Conservation (phyloP, 2,888 invertebrate species). For the Metalampra italica region DNA sequence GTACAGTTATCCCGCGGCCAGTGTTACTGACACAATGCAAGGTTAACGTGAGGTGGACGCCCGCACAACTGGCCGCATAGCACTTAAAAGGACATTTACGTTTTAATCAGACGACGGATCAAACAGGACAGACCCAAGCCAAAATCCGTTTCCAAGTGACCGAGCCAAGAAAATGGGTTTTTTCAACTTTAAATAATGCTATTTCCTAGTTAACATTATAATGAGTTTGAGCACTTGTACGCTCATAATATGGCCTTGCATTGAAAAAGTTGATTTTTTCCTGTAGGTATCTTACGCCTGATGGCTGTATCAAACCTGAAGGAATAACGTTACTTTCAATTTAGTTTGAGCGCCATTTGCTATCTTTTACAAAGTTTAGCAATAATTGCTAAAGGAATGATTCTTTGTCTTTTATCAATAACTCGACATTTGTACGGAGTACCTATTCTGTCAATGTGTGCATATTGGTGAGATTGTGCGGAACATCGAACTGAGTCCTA, state of each 20-base stretch:
- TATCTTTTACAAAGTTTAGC: not conserved
- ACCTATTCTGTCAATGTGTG: conserved; percentile 41
- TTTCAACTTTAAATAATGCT: conserved; percentile 21
- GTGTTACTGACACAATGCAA: conserved; percentile 73
- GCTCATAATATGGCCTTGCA: conserved; percentile 33
- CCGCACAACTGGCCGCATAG: conserved; percentile 48
- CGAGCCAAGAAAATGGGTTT: conserved; percentile 24
- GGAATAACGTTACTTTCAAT: conserved; percentile 9
- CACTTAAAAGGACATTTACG: conserved; percentile 55
- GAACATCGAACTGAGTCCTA: conserved; percentile 32
- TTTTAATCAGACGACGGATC: conserved; percentile 42
- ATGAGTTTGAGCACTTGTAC: conserved; percentile 28
- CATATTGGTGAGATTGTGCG: conserved; percentile 22
- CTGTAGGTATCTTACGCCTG: conserved; percentile 11
- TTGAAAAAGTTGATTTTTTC: conserved; percentile 29
- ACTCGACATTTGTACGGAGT: not conserved
- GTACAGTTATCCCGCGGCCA: conserved; percentile 63
- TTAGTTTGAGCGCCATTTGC: conserved; percentile 7
- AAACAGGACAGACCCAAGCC: conserved; percentile 36
- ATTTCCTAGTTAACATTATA: conserved; percentile 46
- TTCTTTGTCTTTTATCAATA: not conserved
- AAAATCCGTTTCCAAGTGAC: conserved; percentile 38
- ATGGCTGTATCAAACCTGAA: not conserved
- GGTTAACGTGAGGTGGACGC: conserved; percentile 65
- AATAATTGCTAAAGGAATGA: not conserved